A percentile compares a stretch with the other conserved stretches of the same genome.
Conservation (phyloP, 2,888 invertebrate genomes). For the Frankliniella fusca region DNA sequence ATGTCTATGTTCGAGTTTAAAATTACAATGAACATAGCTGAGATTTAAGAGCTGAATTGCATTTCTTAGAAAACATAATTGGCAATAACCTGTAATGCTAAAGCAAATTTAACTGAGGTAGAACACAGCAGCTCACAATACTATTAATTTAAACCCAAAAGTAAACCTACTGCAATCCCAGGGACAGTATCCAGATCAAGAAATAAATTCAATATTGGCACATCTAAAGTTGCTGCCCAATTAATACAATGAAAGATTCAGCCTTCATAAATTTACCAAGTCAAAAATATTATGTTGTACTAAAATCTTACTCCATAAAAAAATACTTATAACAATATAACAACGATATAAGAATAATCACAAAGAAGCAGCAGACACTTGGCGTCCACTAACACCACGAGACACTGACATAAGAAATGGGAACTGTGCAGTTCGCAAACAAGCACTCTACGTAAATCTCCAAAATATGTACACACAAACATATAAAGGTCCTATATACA, state of each 20-base stretch:
- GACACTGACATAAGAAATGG: neutral
- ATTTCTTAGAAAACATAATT: too few species aligned
- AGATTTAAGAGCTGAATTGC: neutral
- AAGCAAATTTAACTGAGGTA: constrained; percentile 20
- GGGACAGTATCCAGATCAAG: neutral
- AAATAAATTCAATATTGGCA: neutral
- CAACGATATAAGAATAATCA: constrained; percentile 13
- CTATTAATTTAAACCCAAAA: neutral
- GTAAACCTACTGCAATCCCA: neutral
- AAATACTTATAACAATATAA: constrained; percentile 25
- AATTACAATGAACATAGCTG: neutral
- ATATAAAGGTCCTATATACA: neutral
- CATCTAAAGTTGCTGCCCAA: neutral
- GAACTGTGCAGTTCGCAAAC: neutral
- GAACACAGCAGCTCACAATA: neutral
- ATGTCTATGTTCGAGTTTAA: neutral
- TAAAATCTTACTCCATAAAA: constrained; percentile 18
- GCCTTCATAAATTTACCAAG: constrained; percentile 19
- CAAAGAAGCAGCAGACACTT: constrained; percentile 14
- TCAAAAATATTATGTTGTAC: constrained; percentile 11
- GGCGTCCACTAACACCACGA: neutral
- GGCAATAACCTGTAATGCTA: neutral
- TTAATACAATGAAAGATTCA: neutral
- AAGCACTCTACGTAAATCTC: neutral
- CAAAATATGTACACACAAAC: constrained; percentile 5